Base-by-base conservation (phyloP, 2,797 vertebrate genomes). In the Delichon dasypus region DNA sequence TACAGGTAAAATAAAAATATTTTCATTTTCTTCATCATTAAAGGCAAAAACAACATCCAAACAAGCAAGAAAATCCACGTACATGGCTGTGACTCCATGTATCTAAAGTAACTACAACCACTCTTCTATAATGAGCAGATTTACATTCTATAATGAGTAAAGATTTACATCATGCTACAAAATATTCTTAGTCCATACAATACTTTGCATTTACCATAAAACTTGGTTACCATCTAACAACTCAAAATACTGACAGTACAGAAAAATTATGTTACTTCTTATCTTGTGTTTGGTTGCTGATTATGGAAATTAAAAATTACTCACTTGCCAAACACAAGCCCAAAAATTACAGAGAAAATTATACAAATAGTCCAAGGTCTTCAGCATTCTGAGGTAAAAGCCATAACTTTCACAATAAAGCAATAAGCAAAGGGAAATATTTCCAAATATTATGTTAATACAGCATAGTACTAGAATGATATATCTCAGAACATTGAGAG, bases 11-110 rank as follows among this genome's bases (percentile, higher is more conserved):
- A 64, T 42, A 96, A 96, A 97, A 98, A 95, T 89, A 98, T 96
- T 97, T 97, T 96, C 94, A 93, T 96, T 85, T 94, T 96, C 22
- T 91, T 91, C 96, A 61, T 64, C 75, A 89, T n/a, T 61, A 87
- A 61, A 27, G 11, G 32, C 29, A 91, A 77, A 82, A 44, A 1
- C 29, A 84, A 53, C 22, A 50, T 17, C 18, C 53, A 50, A 78
- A 83, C 3, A 74, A 68, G 25, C 27, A 94, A 30, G 38, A 65
- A 64, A 89, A 88, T 19, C 5, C 29, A 58, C 10, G 16, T 14
- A 34, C 8, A 8, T 38, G 42, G 22, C 64, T 68, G 17, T 67
- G 32, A 34, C 16, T 87, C 17, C 42, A 50, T 9, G 10, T 11
- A 82, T 22, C 18, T 23, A 11, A 82, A 65, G 25, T 51, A 90